These are phyloP conservation scores for Orientallactaga sibirica DNA, from an alignment of 2,797 vertebrate species.

Conservation along the genomic window DNA sequence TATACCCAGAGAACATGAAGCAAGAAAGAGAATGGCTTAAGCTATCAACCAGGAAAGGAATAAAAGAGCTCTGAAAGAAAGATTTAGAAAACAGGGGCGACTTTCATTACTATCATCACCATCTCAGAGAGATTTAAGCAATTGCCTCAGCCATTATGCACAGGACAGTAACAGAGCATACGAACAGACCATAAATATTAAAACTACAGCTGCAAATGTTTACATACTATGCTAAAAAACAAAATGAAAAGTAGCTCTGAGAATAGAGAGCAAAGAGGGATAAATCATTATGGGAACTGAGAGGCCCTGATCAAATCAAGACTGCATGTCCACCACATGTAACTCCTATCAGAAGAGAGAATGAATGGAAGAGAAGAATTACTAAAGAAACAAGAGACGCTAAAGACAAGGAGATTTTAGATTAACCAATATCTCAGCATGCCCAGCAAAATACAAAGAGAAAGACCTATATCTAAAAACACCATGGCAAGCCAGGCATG, in stretches of 20 bases:
- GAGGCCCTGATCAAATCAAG: neutral
- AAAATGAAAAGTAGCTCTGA: slow-evolving; percentile 46
- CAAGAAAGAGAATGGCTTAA: neutral
- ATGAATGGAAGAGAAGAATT: neutral
- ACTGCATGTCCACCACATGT: neutral
- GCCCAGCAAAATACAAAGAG: neutral
- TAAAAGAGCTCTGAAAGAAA: neutral
- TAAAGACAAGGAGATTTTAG: neutral
- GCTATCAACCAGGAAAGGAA: neutral
- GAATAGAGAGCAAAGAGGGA: slow-evolving; percentile 26
- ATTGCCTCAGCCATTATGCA: neutral
- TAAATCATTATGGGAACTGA: slow-evolving; percentile 26
- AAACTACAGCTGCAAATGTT: slow-evolving; percentile 26
- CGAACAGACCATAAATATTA: slow-evolving; percentile 38
- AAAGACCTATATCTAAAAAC: neutral
- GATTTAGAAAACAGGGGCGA: slow-evolving; percentile 14
- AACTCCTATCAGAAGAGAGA: neutral
- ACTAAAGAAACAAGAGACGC: neutral
- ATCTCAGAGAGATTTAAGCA: neutral
- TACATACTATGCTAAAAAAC: slow-evolving; percentile 42
- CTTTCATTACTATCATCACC: neutral
- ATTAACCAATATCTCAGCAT: neutral
- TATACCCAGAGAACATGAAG: neutral
- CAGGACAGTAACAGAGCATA: neutral
- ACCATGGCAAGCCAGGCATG: neutral